Percentiles rank a stretch among this genome's conserved stretches.
These are phyloP conservation scores for Leiothrix lutea DNA, from an alignment of 2,113 vertebrate species.

Conservation along the genomic window DNA sequence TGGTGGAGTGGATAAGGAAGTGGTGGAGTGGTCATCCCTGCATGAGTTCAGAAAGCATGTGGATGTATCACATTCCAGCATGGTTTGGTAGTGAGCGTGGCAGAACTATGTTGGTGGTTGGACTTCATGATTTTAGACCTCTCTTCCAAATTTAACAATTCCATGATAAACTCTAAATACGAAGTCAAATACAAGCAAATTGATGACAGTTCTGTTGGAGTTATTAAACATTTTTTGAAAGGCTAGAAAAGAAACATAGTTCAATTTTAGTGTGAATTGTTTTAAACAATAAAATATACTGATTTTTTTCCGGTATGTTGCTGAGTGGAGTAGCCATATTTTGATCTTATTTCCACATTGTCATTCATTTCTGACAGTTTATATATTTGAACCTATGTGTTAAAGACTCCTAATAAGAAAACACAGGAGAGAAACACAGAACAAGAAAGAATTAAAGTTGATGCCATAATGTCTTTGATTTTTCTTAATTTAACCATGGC, in stretches of 20 bases:
- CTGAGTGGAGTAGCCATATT: not conserved
- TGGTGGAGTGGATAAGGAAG: not conserved
- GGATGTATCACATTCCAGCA: rapidly evolving
- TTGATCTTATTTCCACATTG: not conserved
- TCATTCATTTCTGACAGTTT: not conserved
- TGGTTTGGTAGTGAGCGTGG: not conserved
- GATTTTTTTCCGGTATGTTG: not conserved
- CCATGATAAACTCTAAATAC: not conserved
- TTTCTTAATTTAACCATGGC: not conserved
- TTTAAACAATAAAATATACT: not conserved
- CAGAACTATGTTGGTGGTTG: rapidly evolving
- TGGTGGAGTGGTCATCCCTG: not conserved
- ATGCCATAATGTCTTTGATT: not conserved
- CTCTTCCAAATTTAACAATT: not conserved
- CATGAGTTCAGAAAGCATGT: not conserved
- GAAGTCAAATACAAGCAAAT: not conserved
- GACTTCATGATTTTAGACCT: not conserved
- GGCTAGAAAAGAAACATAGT: not conserved
- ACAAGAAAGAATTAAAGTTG: not conserved
- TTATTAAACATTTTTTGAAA: not conserved
- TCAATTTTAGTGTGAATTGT: not conserved
- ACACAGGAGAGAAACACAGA: not conserved
- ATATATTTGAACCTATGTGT: not conserved
- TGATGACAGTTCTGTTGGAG: not conserved
- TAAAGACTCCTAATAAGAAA: not conserved